phyloP scores from a whole-genome alignment of 2,888 invertebrate species.

The Phyllotreta cruciferae region DNA sequence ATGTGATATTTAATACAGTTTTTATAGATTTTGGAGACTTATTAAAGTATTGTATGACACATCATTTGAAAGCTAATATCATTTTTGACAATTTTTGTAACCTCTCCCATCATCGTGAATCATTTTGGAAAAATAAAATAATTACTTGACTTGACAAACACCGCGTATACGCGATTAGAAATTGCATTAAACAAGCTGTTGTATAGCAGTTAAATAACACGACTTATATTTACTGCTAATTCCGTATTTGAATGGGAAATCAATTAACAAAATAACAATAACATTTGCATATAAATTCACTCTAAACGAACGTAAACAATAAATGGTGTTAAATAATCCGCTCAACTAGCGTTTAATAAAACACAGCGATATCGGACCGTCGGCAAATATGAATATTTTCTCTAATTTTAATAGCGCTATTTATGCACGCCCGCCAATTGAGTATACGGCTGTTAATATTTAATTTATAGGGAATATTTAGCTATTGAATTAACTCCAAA shows the following conservation, averaged over 20 bases:
- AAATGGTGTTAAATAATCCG: slow-evolving; percentile 21
- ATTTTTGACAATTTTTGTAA: too few species aligned
- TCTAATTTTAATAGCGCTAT: slow-evolving; percentile 13
- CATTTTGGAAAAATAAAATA: too few species aligned
- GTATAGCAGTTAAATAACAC: background rate
- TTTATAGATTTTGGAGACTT: too few species aligned
- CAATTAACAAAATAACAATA: slow-evolving; percentile 23
- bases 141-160: background rate
- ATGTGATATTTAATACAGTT: too few species aligned
- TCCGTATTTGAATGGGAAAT: slow-evolving; percentile 10
- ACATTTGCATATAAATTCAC: slow-evolving; percentile 19
- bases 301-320: slow-evolving; percentile 18
- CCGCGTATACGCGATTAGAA: too few species aligned
- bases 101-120: too few species aligned
- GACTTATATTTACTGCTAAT: slow-evolving; percentile 9
- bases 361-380: background rate
- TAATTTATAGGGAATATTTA: too few species aligned
- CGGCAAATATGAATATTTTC: slow-evolving; percentile 16
- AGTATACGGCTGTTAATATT: too few species aligned
- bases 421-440: background rate
- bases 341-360: slow-evolving; percentile 16
- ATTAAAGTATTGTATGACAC: too few species aligned
- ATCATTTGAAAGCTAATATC: too few species aligned
- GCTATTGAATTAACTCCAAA: too few species aligned
- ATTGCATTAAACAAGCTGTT: too few species aligned